Evolutionary conservation across 2,888 invertebrate species (phyloP).

Genomic region (Phaedon cochleariae): DNA sequence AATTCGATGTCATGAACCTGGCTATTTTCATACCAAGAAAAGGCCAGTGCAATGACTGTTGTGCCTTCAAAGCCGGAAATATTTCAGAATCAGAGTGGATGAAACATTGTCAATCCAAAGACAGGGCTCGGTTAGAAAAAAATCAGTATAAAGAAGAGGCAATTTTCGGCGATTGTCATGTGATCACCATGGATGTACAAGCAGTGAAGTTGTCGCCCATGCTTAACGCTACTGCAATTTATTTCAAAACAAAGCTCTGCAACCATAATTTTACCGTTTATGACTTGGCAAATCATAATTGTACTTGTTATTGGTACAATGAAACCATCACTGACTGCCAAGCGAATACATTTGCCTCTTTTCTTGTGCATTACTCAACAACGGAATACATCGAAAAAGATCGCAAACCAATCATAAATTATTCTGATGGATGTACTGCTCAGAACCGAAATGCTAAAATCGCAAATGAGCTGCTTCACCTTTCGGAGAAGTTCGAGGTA

Average conservation of each 20-base stretch:
- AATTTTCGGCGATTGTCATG: not conserved
- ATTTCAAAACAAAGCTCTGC: constrained; percentile 10
- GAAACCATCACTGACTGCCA: not conserved
- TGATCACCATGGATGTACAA: not conserved
- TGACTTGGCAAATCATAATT: not conserved
- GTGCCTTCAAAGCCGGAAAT: not conserved
- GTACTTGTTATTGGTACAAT: constrained; percentile 4
- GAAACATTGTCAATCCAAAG: constrained; percentile 2
- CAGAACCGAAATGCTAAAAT: constrained; percentile 7
- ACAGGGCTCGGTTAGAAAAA: constrained; percentile 11
- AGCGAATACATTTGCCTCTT: not conserved
- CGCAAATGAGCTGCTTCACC: not conserved
- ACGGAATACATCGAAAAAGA: not conserved
- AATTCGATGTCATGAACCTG: constrained; percentile 15
- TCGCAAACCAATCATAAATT: not conserved
- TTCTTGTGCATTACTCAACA: not conserved
- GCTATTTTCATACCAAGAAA: constrained; percentile 26
- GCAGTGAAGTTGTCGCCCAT: not conserved
- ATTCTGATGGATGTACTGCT: no score
- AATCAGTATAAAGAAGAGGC: not conserved
- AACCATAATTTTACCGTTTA: constrained; percentile 8
- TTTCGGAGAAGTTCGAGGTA: constrained; percentile 10
- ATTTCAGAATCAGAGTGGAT: not conserved
- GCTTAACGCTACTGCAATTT: constrained; percentile 1
- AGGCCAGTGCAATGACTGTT: constrained; percentile 21